These are phyloP conservation scores for Eretmochelys imbricata DNA, from an alignment of 2,113 vertebrate genomes.

Conservation along the genomic window DNA sequence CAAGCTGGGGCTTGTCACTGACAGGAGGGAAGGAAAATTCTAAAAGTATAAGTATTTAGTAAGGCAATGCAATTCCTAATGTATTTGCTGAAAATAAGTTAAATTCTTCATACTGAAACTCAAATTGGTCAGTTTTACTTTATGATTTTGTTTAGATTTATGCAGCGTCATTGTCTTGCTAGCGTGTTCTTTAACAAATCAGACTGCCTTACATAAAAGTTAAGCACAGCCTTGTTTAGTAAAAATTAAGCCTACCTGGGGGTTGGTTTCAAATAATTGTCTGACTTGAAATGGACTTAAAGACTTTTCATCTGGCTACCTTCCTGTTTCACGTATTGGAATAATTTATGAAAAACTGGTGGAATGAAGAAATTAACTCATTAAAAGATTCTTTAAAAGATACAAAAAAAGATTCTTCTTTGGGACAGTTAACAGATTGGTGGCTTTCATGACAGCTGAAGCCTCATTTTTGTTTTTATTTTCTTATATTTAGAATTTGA, in stretches of 20 bases:
- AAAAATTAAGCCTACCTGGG: not conserved
- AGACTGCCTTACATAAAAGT: not conserved
- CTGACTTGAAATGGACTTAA: not conserved
- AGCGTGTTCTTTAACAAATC: conserved; percentile 1
- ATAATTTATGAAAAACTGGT: fast-evolving
- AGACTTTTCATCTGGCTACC: not conserved
- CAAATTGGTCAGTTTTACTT: not conserved
- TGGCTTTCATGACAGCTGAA: not conserved
- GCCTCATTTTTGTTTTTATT: not conserved
- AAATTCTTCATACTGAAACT: not conserved
- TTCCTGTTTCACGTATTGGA: not conserved
- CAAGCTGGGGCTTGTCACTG: not conserved
- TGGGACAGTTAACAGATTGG: not conserved
- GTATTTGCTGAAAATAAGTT: not conserved
- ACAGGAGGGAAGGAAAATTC: not conserved
- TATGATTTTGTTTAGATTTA: conserved; percentile 9
- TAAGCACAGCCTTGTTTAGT: not conserved
- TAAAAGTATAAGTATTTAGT: not conserved
- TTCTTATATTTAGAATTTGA: not conserved
- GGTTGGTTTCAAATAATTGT: not conserved
- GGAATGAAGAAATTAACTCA: not conserved
- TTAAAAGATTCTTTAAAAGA: not conserved
- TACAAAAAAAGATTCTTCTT: not conserved
- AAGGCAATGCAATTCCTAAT: not conserved
- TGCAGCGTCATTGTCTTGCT: not conserved